Base-by-base conservation (phyloP, 2,888 invertebrate genomes). In the Saturnia pavonia region DNA sequence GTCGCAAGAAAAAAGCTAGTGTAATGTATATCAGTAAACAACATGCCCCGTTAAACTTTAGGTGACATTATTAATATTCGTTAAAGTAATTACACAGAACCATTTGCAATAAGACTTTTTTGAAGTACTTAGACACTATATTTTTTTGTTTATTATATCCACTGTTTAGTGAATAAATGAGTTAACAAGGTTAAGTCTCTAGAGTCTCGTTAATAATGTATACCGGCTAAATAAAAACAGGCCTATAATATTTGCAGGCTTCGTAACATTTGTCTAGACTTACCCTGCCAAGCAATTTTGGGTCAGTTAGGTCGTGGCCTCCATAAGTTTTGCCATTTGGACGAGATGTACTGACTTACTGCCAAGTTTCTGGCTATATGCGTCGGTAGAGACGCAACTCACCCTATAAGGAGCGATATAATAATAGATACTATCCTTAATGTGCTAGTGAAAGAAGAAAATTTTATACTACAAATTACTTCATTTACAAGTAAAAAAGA, bases 251-350 rank as follows among this genome's bases (percentile, higher is more conserved):
- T 6, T 4, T 8, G 22, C 66, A 19, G n/a, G 25, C 25, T 54
- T 66, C 43, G 70, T 51, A 67, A 42, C 51, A 22, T n/a, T 25
- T 57, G 57, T 57, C 67, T 45, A 70, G 69, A 66, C 70, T 27
- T 70, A 25, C n/a, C 22, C 54, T 70, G 70, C 70, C 70, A 70
- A 66, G 84, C 88, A 84, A 89, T 91, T 87, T 87, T 85, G 82
- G 91, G 91, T 89, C 89, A 88, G 87, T 82, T 82, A 88, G 87
- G 82, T 83, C 86, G 82, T 82, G 78, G 80, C 82, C 80, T 83
- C 82, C 86, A 83, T 89, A 88, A 88, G 81, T 88, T 88, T 89
- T 86, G 86, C 83, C 76, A 87, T 86, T 92, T 92, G 92, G 92
- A 90, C 84, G 85, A 82, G 82, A 82, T 78, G 80, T 82, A 76